Evolutionary conservation across 2,113 vertebrate species (phyloP).

Genomic region (Menura novaehollandiae): DNA sequence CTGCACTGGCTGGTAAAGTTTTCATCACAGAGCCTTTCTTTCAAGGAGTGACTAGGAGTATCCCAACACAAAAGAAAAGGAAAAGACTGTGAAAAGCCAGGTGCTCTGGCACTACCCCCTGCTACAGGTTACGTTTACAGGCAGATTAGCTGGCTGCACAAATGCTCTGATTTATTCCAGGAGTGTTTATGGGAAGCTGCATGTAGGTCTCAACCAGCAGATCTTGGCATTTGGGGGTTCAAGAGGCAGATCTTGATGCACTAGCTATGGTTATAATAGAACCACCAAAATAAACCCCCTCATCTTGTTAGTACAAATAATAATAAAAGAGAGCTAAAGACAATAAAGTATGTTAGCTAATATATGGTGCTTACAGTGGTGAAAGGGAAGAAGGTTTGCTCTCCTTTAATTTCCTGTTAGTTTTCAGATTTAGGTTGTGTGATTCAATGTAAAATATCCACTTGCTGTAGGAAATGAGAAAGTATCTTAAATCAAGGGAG

Average conservation of each 20-base stretch:
- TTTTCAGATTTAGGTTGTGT: neutral
- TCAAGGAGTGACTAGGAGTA: accelerated
- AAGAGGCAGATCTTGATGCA: neutral
- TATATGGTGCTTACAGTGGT: neutral
- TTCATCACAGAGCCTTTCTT: neutral
- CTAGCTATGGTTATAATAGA: neutral
- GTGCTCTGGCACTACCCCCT: neutral
- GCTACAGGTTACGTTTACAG: neutral
- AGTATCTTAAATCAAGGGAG: neutral
- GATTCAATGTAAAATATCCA: neutral
- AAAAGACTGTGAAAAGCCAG: neutral
- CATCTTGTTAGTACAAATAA: neutral
- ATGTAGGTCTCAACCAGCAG: neutral
- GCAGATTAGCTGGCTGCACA: neutral
- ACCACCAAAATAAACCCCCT: accelerated
- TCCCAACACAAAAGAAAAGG: neutral
- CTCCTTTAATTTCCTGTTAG: neutral
- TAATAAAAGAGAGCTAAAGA: neutral
- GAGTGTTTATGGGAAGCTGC: neutral
- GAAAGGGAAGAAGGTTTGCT: neutral
- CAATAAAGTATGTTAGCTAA: neutral
- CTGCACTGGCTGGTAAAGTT: neutral
- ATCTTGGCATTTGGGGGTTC: neutral
- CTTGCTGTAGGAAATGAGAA: neutral
- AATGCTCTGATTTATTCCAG: neutral